These are phyloP conservation scores for Dicaeum eximium DNA, from an alignment of 2,113 vertebrate species.

Conservation along the genomic window DNA sequence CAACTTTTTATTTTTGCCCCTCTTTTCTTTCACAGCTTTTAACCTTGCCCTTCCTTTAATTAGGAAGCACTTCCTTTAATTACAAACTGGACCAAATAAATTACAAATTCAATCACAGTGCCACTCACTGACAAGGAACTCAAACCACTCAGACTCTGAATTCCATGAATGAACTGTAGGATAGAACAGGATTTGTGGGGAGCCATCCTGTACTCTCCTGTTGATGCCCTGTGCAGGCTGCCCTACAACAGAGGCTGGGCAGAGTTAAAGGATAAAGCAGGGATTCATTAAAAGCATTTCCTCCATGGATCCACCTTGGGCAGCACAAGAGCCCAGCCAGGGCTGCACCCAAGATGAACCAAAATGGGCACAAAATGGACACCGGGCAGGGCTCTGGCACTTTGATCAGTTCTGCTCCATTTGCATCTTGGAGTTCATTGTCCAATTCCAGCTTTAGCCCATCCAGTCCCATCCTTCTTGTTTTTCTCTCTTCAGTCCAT, in stretches of 20 bases:
- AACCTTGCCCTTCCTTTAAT: conserved; percentile 50
- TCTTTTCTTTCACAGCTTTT: conserved; percentile 47
- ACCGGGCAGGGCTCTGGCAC: neutral
- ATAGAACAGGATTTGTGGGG: neutral
- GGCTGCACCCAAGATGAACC: neutral
- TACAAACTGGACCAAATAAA: neutral
- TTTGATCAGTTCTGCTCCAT: neutral
- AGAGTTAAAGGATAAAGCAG: neutral
- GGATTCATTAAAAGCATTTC: neutral
- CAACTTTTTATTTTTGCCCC: neutral
- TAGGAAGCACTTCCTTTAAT: conserved; percentile 23
- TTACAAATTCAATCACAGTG: neutral
- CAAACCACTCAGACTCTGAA: neutral
- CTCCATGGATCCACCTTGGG: neutral
- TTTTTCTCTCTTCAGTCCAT: neutral
- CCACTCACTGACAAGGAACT: neutral
- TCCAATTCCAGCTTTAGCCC: accelerated
- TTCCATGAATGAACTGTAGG: neutral
- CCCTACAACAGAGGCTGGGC: neutral
- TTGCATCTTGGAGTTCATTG: neutral
- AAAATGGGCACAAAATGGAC: neutral
- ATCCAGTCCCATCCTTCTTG: neutral
- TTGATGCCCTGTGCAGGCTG: neutral
- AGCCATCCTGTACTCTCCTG: neutral
- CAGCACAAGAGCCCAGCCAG: neutral